Evolutionary conservation across 2,113 vertebrate genomes (phyloP), one percentile per base, ranked within the genome.

Genomic region (Morone saxatilis): DNA sequence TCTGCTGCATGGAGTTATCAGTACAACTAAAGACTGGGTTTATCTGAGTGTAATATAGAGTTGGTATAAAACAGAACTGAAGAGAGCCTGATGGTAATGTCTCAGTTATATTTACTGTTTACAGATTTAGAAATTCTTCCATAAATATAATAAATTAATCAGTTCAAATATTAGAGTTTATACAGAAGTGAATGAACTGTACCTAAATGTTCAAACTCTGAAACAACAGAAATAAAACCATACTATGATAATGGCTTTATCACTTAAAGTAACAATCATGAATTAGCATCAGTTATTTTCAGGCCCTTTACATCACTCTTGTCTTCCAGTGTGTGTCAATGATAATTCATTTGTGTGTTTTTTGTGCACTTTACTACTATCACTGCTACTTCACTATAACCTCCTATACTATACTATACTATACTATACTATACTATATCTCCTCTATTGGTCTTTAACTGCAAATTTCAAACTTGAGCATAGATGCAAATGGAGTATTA

Each of bases 1-100:
- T 87, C 94, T 94, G 89, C 82, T 93, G 94, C n/a, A 50, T 3
- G 41, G 12, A 70, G 0, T 0, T 2, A 63, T 31, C n/a, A 86
- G 3, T 89, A 25, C 87, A 92, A 1, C 31, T 51, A 36, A 77
- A 50, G 8, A 5, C 3, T 6, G 4, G 12, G 10, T 17, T 17
- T 6, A 0, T 7, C 10, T 16, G 20, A 66, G 36, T 54, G 12
- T 7, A 1, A 36, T 38, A 7, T 8, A 31, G 14, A n/a, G 25
- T 9, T 22, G 60, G 36, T 19, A 5, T 38, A 56, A 22, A 61
- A 40, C 5, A 40, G 16, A 62, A 20, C 20, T 40, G 17, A 10
- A 40, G 2, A 20, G 16, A 61, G 8, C 7, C 36, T 61, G 16
- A 2, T 38, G 31, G 31, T 31, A 38, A 16, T 6, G 6, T 31